phyloP scores from a whole-genome alignment of 2,797 vertebrate species.

The Toxotes lorentzi region DNA sequence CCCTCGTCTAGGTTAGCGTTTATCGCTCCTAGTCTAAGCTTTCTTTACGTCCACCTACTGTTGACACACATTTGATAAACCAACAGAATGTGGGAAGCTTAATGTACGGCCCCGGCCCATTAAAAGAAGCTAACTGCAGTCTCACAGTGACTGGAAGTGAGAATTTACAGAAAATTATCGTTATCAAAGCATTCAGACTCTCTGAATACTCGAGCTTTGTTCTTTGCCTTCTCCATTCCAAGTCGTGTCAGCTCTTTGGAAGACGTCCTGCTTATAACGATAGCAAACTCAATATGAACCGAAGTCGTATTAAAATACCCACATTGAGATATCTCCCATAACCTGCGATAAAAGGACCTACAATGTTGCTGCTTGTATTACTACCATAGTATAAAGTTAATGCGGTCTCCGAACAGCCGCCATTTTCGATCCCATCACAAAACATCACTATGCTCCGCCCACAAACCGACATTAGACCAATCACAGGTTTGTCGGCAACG shows the following conservation, averaged over 20 bases:
- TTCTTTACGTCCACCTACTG: not conserved
- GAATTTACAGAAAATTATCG: too few relatives aligned
- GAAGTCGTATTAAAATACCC: not conserved
- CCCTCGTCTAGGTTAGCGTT: not conserved
- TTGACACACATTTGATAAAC: not conserved
- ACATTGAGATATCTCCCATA: not conserved
- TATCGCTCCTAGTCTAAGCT: not conserved
- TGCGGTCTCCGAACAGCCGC: constrained; percentile 81
- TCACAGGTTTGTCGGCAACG: not conserved
- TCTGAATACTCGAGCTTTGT: constrained; percentile 57
- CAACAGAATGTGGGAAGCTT: not conserved
- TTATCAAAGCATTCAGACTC: not conserved
- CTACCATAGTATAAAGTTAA: constrained; percentile 75
- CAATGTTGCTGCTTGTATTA: constrained; percentile 18
- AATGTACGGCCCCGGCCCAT: not conserved
- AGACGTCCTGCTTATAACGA: not conserved
- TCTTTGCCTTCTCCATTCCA: constrained; percentile 21
- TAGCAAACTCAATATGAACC: not conserved
- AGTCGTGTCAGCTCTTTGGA: constrained; percentile 18
- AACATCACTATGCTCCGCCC: constrained; percentile 79
- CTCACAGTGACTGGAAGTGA: not conserved
- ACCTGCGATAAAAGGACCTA: not conserved
- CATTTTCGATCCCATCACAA: constrained; percentile 91
- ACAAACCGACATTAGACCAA: constrained; percentile 45
- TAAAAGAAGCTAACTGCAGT: not conserved